phyloP scores from a whole-genome alignment of 2,113 vertebrate species.

The Platichthys flesus region DNA sequence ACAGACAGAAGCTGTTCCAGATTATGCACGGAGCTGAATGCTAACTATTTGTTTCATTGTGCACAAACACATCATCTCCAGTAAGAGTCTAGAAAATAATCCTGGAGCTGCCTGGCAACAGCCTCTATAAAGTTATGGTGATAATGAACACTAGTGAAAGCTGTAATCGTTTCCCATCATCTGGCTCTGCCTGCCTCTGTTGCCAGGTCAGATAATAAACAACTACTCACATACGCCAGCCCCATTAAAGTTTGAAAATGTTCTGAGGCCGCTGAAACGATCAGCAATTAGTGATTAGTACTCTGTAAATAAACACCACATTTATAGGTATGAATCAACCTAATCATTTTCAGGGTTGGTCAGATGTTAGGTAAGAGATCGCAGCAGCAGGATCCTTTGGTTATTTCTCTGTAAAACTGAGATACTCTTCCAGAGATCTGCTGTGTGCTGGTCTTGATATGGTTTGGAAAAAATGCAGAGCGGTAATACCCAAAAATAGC shows the following conservation, averaged over 20 bases:
- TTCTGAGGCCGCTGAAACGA: slow-evolving; percentile 13
- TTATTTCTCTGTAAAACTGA: slow-evolving; percentile 22
- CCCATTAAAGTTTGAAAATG: slow-evolving; percentile 8
- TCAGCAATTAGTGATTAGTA: slow-evolving; percentile 23
- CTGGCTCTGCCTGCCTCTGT: slow-evolving; percentile 1
- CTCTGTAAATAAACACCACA: slow-evolving; percentile 33
- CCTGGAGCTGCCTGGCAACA: neutral
- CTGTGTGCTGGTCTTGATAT: slow-evolving; percentile 48
- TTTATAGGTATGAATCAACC: slow-evolving; percentile 10
- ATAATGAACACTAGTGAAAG: slow-evolving; percentile 20
- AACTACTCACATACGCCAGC: neutral
- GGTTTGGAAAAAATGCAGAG: slow-evolving; percentile 41
- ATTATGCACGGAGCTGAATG: neutral
- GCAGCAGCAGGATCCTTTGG: slow-evolving; percentile 22
- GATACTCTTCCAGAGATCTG: slow-evolving; percentile 13
- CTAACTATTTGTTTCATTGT: slow-evolving; percentile 5
- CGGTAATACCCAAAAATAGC: slow-evolving; percentile 36
- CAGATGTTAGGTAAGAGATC: slow-evolving; percentile 41
- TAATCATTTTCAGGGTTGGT: slow-evolving; percentile 53
- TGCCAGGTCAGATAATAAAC: slow-evolving; percentile 21
- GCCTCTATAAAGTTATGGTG: slow-evolving; percentile 18
- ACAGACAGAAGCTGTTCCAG: slow-evolving; percentile 4
- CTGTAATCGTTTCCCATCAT: neutral
- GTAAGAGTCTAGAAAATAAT: slow-evolving; percentile 21
- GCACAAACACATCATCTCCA: slow-evolving; percentile 29